phyloP scores from a whole-genome alignment of 2,888 invertebrate species.

The Spodoptera picta region DNA sequence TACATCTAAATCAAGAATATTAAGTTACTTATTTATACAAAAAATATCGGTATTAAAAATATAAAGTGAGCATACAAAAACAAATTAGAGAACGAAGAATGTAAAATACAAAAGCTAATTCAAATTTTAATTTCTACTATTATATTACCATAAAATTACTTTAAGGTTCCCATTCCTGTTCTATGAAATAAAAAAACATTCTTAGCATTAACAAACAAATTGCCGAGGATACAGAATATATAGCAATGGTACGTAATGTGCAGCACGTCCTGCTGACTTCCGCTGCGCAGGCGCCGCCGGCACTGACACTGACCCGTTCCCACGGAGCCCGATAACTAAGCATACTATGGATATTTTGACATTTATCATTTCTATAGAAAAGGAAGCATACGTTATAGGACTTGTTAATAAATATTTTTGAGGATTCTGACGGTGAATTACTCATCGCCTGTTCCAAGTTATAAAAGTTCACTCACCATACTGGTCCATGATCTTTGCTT shows the following conservation, averaged over 20 bases:
- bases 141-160: not conserved
- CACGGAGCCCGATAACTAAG: conserved; percentile 61
- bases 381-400: conserved; percentile 3
- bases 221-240: conserved; percentile 49
- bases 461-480: no score
- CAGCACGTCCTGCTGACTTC: conserved; percentile 73
- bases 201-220: conserved; percentile 37
- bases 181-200: conserved; percentile 36
- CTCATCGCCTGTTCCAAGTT: no score
- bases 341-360: conserved; percentile 29
- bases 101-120: no score
- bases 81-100: no score
- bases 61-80: no score
- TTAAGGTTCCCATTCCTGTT: conserved; percentile 21
- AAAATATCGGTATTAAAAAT: no score
- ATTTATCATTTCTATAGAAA: conserved; percentile 8
- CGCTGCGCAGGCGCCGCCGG: conserved; percentile 70
- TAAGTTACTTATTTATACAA: no score
- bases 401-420: not conserved
- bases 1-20: no score
- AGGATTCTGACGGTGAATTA: no score
- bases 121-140: not conserved
- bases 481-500: no score
- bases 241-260: conserved; percentile 53
- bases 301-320: conserved; percentile 73